These are phyloP conservation scores for Nilaparvata lugens DNA, from an alignment of 1,140 invertebrate species.

Conservation along the genomic window DNA sequence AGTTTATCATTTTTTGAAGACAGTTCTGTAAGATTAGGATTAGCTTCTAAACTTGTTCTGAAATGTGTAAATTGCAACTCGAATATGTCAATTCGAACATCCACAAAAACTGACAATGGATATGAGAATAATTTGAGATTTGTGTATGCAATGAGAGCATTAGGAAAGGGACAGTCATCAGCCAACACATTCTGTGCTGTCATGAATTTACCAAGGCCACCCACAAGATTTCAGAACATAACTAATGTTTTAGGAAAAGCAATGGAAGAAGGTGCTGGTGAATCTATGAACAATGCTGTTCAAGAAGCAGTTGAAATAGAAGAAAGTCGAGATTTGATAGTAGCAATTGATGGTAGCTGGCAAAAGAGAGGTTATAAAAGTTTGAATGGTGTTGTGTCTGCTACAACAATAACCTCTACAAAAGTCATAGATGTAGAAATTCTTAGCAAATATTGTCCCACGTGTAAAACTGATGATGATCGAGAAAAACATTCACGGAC, in stretches of 20 bases:
- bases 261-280: not conserved
- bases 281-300: slow-evolving; percentile 12
- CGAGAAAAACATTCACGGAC: not conserved
- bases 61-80: not conserved
- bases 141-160: slow-evolving; percentile 19
- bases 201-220: not conserved
- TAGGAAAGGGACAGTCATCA: slow-evolving; percentile 19
- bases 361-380: slow-evolving; percentile 15
- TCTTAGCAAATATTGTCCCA: slow-evolving; percentile 16
- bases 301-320: too few relatives aligned
- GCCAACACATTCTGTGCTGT: slow-evolving; percentile 11
- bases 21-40: not conserved
- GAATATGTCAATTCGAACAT: not conserved
- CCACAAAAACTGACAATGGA: not conserved
- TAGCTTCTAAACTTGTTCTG: not conserved
- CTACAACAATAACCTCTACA: slow-evolving; percentile 10
- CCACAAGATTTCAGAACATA: not conserved
- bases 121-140: slow-evolving; percentile 23
- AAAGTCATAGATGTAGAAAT: slow-evolving; percentile 16
- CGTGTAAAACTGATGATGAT: not conserved
- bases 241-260: not conserved
- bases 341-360: too few relatives aligned
- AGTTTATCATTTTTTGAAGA: not conserved
- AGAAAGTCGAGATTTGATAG: too few relatives aligned
- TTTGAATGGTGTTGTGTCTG: slow-evolving; percentile 18